Base-by-base conservation (phyloP, 2,888 invertebrate genomes). In the Sphaerophoria rueppellii region DNA sequence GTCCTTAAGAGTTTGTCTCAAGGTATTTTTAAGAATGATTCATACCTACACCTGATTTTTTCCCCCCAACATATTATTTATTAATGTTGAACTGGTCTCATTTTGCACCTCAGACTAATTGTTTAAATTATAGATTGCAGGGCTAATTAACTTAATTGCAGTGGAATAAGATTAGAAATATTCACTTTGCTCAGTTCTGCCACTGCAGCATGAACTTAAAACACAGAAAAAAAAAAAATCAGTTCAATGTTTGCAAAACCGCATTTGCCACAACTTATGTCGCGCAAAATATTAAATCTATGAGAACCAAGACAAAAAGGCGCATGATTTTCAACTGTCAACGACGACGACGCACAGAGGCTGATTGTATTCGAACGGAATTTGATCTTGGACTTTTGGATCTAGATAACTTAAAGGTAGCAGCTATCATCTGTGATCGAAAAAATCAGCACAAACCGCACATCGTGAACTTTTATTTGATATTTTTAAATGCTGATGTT, bases 321-420 rank as follows among this genome's bases (percentile, higher is more conserved):
- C 35, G 60, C 40, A 65, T 71, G 61, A 75, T 40, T 75, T 46
- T 48, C 6, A 6, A 9, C 46, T 69, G 40, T 12, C 74, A 71
- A 55, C 48, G 71, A 57, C 37, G n/a, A 37, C 37, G 48, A 48
- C 14, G n/a, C 6, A 32, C 6, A 6, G 16, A 58, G 70, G 55
- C 60, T 72, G 71, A 50, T 61, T 72, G 67, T 24, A 34, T 54
- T 37, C 72, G 43, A 37, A 46, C 67, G 57, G 71, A 80, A 69
- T 80, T 80, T 83, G 83, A 72, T 83, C 83, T 83, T 83, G 83
- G 83, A 83, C 83, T 83, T 83, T 83, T 73, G 46, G 82, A 78
- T 76, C 57, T 43, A 60, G 60, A 60, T 40, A 60, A 60, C 12
- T 9, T 43, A 57, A 4, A 7, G n/a, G 9, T 43, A 43, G 40